phyloP scores from a whole-genome alignment of 1,140 invertebrate species.

The Palaemon carinicauda region DNA sequence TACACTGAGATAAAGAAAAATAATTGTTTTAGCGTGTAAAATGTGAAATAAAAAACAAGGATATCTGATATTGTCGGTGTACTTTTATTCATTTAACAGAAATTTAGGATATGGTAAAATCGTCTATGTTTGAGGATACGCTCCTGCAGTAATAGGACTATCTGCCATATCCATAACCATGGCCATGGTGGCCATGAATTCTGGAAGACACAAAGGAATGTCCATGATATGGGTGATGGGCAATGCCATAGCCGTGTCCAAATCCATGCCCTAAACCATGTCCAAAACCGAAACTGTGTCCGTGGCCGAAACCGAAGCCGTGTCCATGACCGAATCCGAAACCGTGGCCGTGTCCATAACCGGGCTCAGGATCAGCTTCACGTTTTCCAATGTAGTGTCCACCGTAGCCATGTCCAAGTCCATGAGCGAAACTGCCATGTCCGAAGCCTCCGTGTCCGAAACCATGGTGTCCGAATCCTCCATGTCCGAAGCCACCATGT shows the following conservation, averaged over 20 bases:
- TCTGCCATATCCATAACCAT: neutral
- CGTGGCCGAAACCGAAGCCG: neutral
- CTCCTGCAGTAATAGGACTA: no score
- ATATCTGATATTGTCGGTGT: no score
- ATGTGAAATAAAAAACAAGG: no score
- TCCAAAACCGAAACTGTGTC: neutral
- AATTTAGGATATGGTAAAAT: no score
- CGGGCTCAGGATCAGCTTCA: neutral
- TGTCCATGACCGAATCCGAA: neutral
- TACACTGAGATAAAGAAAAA: no score
- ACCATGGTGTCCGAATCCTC: no score
- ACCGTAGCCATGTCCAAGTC: neutral
- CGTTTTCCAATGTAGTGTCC: neutral
- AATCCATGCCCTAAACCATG: neutral
- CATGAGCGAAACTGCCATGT: neutral
- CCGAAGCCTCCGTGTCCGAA: neutral
- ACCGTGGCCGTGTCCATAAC: neutral
- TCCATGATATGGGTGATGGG: neutral
- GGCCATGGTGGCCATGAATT: neutral
- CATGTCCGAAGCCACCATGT: no score
- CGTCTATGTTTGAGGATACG: no score
- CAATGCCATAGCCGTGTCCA: neutral
- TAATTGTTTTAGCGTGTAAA: no score
- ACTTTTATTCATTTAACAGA: no score
- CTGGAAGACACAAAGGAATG: neutral